phyloP scores from a whole-genome alignment of 2,113 vertebrate species.

The Crotalus horridus region DNA sequence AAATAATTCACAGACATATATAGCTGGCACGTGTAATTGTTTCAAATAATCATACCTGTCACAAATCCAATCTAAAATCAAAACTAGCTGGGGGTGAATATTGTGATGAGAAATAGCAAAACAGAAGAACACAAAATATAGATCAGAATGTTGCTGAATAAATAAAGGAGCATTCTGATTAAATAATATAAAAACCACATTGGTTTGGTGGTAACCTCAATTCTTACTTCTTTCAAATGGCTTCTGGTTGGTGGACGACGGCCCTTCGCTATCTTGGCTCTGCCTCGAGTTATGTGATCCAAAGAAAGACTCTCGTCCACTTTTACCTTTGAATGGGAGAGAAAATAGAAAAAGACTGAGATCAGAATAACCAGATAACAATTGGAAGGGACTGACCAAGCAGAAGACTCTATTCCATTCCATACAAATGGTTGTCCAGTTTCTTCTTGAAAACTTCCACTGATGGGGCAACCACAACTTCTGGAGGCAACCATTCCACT shows the following conservation, averaged over 20 bases:
- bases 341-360: not conserved
- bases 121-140: not conserved
- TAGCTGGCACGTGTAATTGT: not conserved
- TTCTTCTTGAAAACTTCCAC: not conserved
- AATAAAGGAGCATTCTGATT: not conserved
- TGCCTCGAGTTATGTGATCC: constrained; percentile 86
- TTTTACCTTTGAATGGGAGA: constrained; percentile 76
- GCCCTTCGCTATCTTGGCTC: constrained; percentile 79
- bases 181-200: not conserved
- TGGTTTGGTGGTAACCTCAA: constrained; percentile 23
- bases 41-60: not conserved
- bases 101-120: not conserved
- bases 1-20: not conserved
- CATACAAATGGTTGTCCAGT: not conserved
- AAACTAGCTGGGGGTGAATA: not conserved
- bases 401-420: not conserved
- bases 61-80: not conserved
- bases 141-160: not conserved
- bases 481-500: not conserved
- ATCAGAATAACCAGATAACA: not conserved
- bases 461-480: not conserved
- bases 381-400: not conserved
- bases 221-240: constrained; percentile 88
- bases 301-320: constrained; percentile 82
- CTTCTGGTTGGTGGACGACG: constrained; percentile 89